Evolutionary conservation across 2,113 vertebrate genomes (phyloP).

Genomic region (Elanus axillaris): DNA sequence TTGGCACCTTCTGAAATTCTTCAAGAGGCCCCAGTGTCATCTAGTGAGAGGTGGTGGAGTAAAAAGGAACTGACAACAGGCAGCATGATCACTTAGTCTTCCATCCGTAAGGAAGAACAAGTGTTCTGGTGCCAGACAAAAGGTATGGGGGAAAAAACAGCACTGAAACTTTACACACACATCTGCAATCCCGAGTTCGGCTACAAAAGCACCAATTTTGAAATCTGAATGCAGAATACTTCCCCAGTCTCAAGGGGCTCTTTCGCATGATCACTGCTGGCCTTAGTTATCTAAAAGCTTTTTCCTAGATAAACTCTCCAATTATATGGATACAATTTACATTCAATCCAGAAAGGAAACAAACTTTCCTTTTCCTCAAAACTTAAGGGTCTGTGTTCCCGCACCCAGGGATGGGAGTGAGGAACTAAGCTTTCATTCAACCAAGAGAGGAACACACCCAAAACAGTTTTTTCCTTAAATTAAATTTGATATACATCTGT

Average conservation of each 20-base stretch:
- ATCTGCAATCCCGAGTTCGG: not conserved
- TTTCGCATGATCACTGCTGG: not conserved
- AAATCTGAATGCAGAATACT: not conserved
- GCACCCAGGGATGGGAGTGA: not conserved
- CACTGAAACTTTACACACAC: not conserved
- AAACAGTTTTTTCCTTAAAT: slow-evolving; percentile 16
- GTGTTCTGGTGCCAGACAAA: not conserved
- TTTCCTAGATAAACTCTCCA: not conserved
- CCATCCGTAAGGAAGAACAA: not conserved
- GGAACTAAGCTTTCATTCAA: not conserved
- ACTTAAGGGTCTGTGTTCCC: not conserved
- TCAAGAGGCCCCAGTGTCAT: not conserved
- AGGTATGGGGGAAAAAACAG: not conserved
- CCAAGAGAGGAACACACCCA: not conserved
- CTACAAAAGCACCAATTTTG: not conserved
- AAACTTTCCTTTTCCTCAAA: not conserved
- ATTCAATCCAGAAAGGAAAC: not conserved
- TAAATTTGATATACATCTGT: not conserved
- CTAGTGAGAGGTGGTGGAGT: not conserved
- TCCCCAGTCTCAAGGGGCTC: not conserved
- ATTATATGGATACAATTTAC: not conserved
- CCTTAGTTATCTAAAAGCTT: not conserved
- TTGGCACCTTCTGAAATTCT: not conserved
- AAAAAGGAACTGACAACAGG: not conserved
- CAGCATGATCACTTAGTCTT: not conserved